phyloP scores from a whole-genome alignment of 2,113 vertebrate species.

The Colaptes auratus region DNA sequence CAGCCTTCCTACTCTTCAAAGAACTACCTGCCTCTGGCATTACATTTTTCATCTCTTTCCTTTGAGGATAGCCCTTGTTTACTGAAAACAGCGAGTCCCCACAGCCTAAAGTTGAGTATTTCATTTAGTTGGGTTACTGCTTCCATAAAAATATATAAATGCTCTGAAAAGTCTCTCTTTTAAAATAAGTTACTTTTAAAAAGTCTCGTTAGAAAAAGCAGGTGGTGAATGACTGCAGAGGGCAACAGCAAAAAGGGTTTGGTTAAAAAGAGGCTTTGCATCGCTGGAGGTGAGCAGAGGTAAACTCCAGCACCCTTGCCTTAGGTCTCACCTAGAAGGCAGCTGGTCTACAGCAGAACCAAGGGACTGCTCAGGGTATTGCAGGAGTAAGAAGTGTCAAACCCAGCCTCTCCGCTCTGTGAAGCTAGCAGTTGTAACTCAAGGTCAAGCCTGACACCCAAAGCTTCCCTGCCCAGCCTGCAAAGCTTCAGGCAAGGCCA shows the following conservation, averaged over 20 bases:
- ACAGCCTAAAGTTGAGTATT: neutral
- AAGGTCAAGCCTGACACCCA: neutral
- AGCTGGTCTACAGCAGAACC: neutral
- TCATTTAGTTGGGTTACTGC: neutral
- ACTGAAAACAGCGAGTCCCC: neutral
- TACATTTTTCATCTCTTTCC: neutral
- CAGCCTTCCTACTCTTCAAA: neutral
- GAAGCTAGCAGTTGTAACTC: neutral
- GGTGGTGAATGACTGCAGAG: neutral
- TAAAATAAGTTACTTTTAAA: constrained; percentile 41
- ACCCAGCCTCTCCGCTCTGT: neutral
- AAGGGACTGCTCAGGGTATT: accelerated
- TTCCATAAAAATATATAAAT: constrained; percentile 64
- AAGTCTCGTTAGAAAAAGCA: constrained; percentile 43
- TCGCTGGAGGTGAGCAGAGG: neutral
- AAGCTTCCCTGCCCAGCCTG: accelerated
- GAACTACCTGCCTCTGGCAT: accelerated
- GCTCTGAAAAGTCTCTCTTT: constrained; percentile 40
- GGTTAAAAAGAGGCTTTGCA: neutral
- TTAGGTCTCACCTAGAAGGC: neutral
- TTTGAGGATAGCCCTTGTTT: neutral
- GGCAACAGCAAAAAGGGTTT: neutral
- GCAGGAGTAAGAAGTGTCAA: accelerated
- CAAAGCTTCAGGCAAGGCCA: accelerated
- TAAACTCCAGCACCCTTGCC: neutral